Evolutionary conservation across 2,888 invertebrate species (phyloP), one percentile per base, ranked within the genome.

Genomic region (Priocnemis perturbator): DNA sequence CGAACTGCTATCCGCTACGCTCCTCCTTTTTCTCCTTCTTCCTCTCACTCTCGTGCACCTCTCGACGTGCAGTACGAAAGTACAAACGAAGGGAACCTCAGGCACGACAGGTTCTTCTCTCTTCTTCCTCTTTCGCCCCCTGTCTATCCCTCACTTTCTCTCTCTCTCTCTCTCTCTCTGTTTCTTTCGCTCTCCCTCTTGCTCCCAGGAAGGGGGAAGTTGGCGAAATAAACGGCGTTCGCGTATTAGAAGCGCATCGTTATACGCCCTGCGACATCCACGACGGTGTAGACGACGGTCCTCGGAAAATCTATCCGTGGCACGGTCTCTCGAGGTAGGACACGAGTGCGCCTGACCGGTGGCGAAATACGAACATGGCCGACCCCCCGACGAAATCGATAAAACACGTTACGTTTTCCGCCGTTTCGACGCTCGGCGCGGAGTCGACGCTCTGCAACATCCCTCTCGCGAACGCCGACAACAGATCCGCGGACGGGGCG

Each of bases 371-470:
- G 74, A 85, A 84, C 79, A 85, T 85, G 86, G 86, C 85, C 74
- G 81, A 59, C 78, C 67, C 69, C 77, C 63, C 72, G 58, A 74
- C 82, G 73, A 83, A 68, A 86, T 86, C 86, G 86, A 86, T 86
- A 86, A 85, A 84, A 86, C 83, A 81, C 85, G 85, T 84, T 86
- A 85, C 85, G 83, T 84, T 86, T 85, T 82, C 83, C 85, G 77
- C 82, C 82, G 83, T 76, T 75, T 67, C 81, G 78, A 78, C 80
- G 78, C 62, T 70, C 45, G 23, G 20, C 58, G 58, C 44, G 48
- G 48, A 60, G 74, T 74, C 50, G 50, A 50, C 50, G 50, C 50
- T 50, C 50, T 50, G 50, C 50, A 19, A 50, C 50, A 19, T 50
- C 17, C 50, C 50, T 37, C 11, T 37, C 37, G 37, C 37, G 37